Evolutionary conservation across 2,113 vertebrate species (phyloP).

Genomic region (Trematomus loennbergii): DNA sequence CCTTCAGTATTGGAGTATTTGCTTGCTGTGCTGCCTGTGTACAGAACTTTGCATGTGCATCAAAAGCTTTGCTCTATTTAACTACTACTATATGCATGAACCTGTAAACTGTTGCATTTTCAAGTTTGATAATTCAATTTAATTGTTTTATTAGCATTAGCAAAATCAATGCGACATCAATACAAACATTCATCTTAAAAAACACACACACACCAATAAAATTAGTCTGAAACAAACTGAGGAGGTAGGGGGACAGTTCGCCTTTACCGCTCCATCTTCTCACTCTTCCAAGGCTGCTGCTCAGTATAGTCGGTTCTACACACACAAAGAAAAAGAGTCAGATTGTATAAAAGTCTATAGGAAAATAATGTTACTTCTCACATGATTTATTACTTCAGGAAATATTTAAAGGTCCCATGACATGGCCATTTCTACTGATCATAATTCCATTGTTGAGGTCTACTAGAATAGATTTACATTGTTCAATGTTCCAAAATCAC

Average conservation of each 20-base stretch:
- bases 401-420: too few species aligned
- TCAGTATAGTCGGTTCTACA: conserved; percentile 80
- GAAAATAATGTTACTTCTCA: too few species aligned
- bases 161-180: conserved; percentile 10
- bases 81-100: too few species aligned
- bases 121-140: not conserved
- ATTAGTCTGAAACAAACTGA: not conserved
- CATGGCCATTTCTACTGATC: too few species aligned
- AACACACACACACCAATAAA: not conserved
- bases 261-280: conserved; percentile 17
- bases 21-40: not conserved
- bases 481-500: too few species aligned
- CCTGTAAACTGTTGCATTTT: not conserved
- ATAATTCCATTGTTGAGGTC: too few species aligned
- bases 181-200: conserved; percentile 2
- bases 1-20: not conserved
- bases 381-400: too few species aligned
- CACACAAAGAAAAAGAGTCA: not conserved
- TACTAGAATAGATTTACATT: too few species aligned
- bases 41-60: not conserved
- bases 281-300: conserved; percentile 15
- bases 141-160: not conserved
- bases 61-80: not conserved
- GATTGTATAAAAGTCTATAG: too few species aligned
- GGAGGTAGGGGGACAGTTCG: not conserved